Evolutionary conservation across 1,140 invertebrate genomes (phyloP).

Genomic region (Mylabris phalerata): DNA sequence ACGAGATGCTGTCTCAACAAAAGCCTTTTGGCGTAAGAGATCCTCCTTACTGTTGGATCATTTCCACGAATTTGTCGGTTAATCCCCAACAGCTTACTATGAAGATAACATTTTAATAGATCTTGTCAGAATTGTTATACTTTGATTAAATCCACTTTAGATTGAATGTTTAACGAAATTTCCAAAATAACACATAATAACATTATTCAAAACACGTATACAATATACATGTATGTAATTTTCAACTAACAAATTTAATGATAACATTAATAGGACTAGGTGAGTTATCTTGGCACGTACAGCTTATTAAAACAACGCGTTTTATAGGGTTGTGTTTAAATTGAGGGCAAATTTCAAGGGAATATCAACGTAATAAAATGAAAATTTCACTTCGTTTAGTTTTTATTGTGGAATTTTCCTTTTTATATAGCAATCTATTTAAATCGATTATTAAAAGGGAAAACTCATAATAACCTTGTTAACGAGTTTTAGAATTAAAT

Average conservation of each 20-base stretch:
- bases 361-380: no score
- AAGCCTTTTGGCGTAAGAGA: not conserved
- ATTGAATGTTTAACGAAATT: no score
- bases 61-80: conserved; percentile 11
- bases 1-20: conserved; percentile 1
- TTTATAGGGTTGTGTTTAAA: conserved; percentile 1
- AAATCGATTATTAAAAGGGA: conserved; percentile 4
- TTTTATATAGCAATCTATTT: not conserved
- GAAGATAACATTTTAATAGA: conserved; percentile 13
- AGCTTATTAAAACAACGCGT: conserved; percentile 10
- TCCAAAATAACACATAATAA: no score
- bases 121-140: not conserved
- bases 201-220: conserved; percentile 7
- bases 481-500: conserved; percentile 13
- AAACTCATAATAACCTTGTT: conserved; percentile 15
- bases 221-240: not conserved
- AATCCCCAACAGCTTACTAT: conserved; percentile 12
- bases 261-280: conserved; percentile 5
- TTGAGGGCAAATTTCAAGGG: no score
- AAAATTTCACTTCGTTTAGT: no score
- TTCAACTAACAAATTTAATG: not conserved
- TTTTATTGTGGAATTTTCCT: no score
- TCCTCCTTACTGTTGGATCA: conserved; percentile 1
- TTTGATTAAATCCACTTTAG: no score
- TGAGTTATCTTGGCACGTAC: conserved; percentile 11